phyloP scores from a whole-genome alignment of 1,140 invertebrate genomes.

The Cephus cinctus region DNA sequence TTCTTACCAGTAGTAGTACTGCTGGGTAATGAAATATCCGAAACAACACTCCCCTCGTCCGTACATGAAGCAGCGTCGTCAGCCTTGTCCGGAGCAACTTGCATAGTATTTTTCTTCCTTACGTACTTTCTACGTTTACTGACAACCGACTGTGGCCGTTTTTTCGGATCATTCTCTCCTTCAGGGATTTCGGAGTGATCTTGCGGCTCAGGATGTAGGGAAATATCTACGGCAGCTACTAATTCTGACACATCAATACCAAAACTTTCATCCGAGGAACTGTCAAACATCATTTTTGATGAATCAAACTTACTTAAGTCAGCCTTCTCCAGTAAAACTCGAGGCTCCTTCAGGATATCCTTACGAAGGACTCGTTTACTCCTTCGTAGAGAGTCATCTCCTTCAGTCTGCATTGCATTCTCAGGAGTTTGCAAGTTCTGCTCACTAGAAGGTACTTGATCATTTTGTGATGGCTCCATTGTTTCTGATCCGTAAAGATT shows the following conservation, averaged over 20 bases:
- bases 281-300: conserved; percentile 38
- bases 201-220: conserved; percentile 33
- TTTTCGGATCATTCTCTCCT: conserved; percentile 10
- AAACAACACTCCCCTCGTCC: conserved; percentile 29
- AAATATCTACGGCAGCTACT: conserved; percentile 40
- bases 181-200: conserved; percentile 15
- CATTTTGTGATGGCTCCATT: not conserved
- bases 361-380: conserved; percentile 3
- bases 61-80: conserved; percentile 17
- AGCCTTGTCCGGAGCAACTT: conserved; percentile 10
- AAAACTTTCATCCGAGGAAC: conserved; percentile 49
- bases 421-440: not conserved
- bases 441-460: not conserved
- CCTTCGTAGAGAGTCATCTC: not conserved
- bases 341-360: conserved; percentile 29
- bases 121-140: not conserved
- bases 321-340: conserved; percentile 36
- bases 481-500: not conserved
- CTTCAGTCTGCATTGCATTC: not conserved
- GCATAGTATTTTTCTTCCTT: conserved; percentile 10
- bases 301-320: conserved; percentile 36
- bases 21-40: conserved; percentile 30
- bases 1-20: conserved; percentile 17
- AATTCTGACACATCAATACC: conserved; percentile 39
- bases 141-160: not conserved